Base-by-base conservation (phyloP, 1,140 invertebrate species). In the Eupristina koningsbergeri region DNA sequence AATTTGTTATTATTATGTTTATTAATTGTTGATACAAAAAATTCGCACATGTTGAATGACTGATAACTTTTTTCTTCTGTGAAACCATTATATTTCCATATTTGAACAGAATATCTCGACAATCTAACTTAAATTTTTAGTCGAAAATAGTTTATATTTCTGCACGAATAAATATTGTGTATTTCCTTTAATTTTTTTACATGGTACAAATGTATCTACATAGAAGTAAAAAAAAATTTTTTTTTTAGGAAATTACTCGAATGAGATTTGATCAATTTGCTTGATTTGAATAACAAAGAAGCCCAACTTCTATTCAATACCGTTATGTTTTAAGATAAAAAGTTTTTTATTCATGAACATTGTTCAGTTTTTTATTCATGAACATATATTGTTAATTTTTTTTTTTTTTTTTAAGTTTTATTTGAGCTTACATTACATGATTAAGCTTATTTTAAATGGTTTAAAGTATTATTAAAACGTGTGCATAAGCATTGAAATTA, bases 211-310 rank as follows among this genome's bases (percentile, higher is more conserved):
- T 64, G 7, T 17, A 63, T 29, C 7, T 63, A 29, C 29, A 63
- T 6, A n/a, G 5, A 0, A 29, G 3, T 63, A 63, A 63, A 63
- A 11, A n/a, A n/a, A 63, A 29, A n/a, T n/a, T 5, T 63, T 63
- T 9, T n/a, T 29, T 6, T n/a, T 7, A n/a, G 1, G 0, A 63
- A 63, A 29, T 63, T 63, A 3, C 58, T n/a, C 29, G 5, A 11
- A 63, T 63, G 7, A 31, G 19, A 58, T 64, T 64, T 64, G 61
- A 64, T 64, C 13, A 64, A 64, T 64, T 64, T 64, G n/a, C 1
- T 64, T 64, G n/a, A 34, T 64, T 64, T 34, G 15, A 64, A 64
- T 64, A 64, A 29, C 61, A 64, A 64, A 34, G n/a, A 64, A 29
- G 29, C 31, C n/a, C 1, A 34, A 26, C 19, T 58, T 58, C 53